A percentile compares a stretch with the other conserved stretches of the same genome.
Evolutionary conservation across 2,113 vertebrate genomes (phyloP).

Genomic region (Ia io): DNA sequence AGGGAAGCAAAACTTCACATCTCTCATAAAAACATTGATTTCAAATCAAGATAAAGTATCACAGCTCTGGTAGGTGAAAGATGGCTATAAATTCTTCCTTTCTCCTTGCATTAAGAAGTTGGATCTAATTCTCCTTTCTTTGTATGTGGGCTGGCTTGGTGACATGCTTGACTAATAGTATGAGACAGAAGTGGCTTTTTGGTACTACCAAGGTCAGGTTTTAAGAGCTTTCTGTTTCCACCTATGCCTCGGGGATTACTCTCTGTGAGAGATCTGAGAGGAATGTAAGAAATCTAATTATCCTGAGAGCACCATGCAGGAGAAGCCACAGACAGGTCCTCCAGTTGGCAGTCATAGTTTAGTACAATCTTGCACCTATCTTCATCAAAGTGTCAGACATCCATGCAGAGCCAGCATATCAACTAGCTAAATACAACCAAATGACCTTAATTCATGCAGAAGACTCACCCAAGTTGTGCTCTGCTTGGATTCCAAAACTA

Average conservation of each 20-base stretch:
- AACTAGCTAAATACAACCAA: neutral
- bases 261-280: neutral
- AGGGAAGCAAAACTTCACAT: neutral
- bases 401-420: neutral
- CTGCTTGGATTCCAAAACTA: neutral
- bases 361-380: neutral
- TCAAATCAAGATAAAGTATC: neutral
- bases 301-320: neutral
- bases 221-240: neutral
- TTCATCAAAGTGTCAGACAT: neutral
- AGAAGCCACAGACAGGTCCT: neutral
- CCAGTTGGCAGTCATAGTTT: neutral
- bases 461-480: neutral
- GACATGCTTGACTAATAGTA: neutral
- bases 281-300: neutral
- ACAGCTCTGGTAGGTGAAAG: neutral
- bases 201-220: neutral
- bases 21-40: neutral
- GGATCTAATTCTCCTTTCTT: neutral
- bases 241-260: neutral
- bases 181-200: neutral
- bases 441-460: neutral
- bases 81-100: neutral
- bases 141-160: neutral
- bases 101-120: neutral